These are phyloP conservation scores for Myripristis jacobus DNA, from an alignment of 2,797 vertebrate species.

Conservation along the genomic window DNA sequence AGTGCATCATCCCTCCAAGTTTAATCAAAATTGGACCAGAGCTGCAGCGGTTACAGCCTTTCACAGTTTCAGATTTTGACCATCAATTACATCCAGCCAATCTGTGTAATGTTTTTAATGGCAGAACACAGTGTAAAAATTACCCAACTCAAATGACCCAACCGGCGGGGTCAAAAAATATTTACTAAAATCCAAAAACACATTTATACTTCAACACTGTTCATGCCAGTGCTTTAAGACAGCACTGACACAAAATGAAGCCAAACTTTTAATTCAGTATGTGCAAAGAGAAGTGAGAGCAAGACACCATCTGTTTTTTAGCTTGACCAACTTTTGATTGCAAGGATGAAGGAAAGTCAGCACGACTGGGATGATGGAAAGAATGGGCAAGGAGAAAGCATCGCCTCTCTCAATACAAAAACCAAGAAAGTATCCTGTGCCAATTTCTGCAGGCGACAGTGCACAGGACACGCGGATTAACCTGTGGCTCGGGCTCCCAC, in stretches of 20 bases:
- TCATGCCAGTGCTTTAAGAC: not conserved
- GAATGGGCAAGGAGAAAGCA: not conserved
- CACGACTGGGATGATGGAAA: not conserved
- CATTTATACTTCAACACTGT: not conserved
- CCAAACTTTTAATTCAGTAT: not conserved
- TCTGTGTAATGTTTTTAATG: no score
- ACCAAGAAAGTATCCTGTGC: not conserved
- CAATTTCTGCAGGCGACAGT: constrained; percentile 38
- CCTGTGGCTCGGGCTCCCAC: constrained; percentile 31
- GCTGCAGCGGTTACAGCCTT: no score
- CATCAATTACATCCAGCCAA: no score
- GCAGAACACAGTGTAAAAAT: no score
- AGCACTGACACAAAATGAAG: not conserved
- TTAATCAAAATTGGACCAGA: no score
- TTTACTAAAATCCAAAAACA: not conserved
- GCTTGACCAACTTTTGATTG: constrained; percentile 5
- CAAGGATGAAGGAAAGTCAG: not conserved
- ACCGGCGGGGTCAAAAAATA: no score
- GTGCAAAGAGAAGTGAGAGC: not conserved
- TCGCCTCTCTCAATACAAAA: constrained; percentile 5
- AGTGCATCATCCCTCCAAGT: no score
- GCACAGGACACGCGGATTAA: constrained; percentile 45
- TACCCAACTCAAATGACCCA: no score
- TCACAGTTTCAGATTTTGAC: no score
- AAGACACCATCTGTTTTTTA: not conserved